Evolutionary conservation across 1,140 invertebrate genomes (phyloP), one percentile per base, ranked within the genome.

Genomic region (Prorops nasuta): DNA sequence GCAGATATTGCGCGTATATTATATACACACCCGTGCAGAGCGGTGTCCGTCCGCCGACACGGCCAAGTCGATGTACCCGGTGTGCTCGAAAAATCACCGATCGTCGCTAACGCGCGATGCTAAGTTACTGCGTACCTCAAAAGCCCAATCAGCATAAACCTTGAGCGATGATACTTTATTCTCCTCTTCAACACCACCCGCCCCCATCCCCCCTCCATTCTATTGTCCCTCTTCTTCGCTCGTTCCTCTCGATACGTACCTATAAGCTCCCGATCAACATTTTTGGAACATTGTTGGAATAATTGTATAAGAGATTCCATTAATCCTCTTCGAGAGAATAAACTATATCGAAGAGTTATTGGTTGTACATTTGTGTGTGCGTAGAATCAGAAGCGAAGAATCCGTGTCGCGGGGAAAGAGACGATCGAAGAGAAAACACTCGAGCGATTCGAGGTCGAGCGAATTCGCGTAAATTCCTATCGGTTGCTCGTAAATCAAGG

Each of bases 181-280:
- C 24, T 28, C 24, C 4, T 6, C 24, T 10, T 6, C 10, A 10
- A 28, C 4, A 6, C 24, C 24, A 28, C 24, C 24, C 24, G 4
- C 24, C 10, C 24, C 24, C 24, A 4, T 10, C 24, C 24, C 24
- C 24, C 10, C 24, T 28, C 65, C 63, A 67, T 46, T 28, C 45
- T 66, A 62, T 66, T 66, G 60, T 65, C 63, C 59, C 67, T 67
- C 67, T 65, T 63, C 67, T 65, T 66, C 64, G 56, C n/a, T n/a
- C 67, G 63, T 52, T 63, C 64, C 60, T 64, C 64, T 60, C 58
- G 52, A n/a, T 60, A 49, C n/a, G 36, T 15, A 31, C 8, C 37
- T 39, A n/a, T n/a, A n/a, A n/a, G n/a, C n/a, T n/a, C n/a, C n/a
- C n/a, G n/a, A n/a, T n/a, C n/a, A n/a, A n/a, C n/a, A n/a, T n/a